phyloP scores from a whole-genome alignment of 2,888 invertebrate genomes.

The Drosophila putrida region DNA sequence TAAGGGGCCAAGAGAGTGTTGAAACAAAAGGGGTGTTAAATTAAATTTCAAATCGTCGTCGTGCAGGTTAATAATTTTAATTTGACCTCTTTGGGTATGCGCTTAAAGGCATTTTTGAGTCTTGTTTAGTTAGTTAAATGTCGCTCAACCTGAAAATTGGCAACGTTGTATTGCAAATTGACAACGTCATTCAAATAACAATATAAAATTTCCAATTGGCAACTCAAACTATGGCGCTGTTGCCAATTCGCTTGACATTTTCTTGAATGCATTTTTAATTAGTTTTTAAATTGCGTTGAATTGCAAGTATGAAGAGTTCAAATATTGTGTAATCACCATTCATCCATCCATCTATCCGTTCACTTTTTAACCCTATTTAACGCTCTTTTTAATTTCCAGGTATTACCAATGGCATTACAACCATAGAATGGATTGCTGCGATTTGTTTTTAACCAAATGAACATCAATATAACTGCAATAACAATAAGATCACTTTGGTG shows the following conservation, averaged over 20 bases:
- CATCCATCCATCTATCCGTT: constrained; percentile 11
- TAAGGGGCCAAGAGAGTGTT: background rate
- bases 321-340: constrained; percentile 34
- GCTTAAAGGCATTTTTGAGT: constrained; percentile 36
- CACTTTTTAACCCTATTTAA: background rate
- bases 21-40: constrained; percentile 32
- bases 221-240: constrained; percentile 31
- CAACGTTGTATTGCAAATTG: constrained; percentile 20
- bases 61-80: constrained; percentile 73
- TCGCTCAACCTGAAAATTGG: constrained; percentile 39
- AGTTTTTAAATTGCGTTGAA: constrained; percentile 38
- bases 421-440: constrained; percentile 60
- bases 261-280: constrained; percentile 61
- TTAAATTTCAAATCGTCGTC: constrained; percentile 76
- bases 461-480: constrained; percentile 8
- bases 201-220: constrained; percentile 57
- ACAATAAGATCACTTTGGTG: constrained; percentile 13
- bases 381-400: constrained; percentile 38
- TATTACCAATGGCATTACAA: constrained; percentile 57
- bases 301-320: constrained; percentile 41
- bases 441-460: constrained; percentile 27
- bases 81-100: constrained; percentile 68
- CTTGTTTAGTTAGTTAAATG: constrained; percentile 22
- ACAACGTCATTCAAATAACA: constrained; percentile 42
- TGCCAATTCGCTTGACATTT: constrained; percentile 76